Evolutionary conservation across 1,140 invertebrate genomes (phyloP).

Genomic region (Magallana angulata): DNA sequence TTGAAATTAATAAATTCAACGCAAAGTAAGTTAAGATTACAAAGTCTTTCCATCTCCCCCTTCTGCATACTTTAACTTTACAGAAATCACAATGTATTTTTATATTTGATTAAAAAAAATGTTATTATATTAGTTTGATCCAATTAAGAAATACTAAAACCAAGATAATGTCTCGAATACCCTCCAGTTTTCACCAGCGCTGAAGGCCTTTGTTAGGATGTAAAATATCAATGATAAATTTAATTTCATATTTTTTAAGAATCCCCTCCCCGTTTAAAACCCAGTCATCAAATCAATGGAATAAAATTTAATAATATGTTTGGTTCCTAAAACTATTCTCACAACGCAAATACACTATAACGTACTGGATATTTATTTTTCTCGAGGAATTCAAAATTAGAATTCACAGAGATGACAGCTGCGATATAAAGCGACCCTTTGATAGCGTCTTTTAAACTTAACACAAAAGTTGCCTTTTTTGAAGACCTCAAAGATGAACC

Average conservation of each 20-base stretch:
- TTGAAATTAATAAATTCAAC: too few species aligned
- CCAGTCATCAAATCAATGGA: neutral
- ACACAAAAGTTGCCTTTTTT: conserved; percentile 4
- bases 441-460: neutral
- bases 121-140: too few species aligned
- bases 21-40: too few species aligned
- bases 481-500: neutral
- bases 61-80: too few species aligned
- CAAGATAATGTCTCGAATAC: too few species aligned
- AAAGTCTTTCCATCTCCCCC: too few species aligned
- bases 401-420: neutral
- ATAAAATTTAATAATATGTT: neutral
- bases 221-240: too few species aligned
- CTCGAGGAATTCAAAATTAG: neutral
- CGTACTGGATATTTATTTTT: neutral
- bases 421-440: neutral
- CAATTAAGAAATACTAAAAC: too few species aligned
- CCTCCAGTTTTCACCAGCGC: too few species aligned
- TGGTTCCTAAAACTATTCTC: neutral
- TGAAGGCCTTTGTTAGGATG: too few species aligned
- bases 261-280: neutral
- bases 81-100: too few species aligned
- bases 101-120: too few species aligned
- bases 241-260: conserved; percentile 15
- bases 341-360: neutral